phyloP scores from a whole-genome alignment of 2,113 vertebrate genomes.

The Antechinus flavipes region DNA sequence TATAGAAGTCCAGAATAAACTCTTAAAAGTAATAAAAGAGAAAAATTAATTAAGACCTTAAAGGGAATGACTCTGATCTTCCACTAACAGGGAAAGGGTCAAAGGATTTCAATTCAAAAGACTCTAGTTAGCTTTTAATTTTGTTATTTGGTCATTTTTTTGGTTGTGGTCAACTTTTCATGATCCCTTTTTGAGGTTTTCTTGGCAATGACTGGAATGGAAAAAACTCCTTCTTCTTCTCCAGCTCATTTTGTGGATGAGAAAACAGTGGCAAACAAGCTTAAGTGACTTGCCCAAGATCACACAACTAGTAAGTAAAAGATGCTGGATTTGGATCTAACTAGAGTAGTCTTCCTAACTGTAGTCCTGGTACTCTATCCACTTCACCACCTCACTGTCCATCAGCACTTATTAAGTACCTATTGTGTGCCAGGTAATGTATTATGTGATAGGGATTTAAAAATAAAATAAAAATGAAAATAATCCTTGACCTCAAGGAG shows the following conservation, averaged over 20 bases:
- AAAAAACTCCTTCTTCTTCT: not conserved
- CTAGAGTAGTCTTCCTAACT: not conserved
- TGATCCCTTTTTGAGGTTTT: not conserved
- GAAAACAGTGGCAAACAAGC: not conserved
- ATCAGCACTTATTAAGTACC: not conserved
- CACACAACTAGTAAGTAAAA: not conserved
- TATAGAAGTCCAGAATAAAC: constrained; percentile 65
- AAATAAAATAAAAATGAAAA: not conserved
- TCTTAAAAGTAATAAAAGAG: constrained; percentile 63
- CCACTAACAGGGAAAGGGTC: constrained; percentile 29
- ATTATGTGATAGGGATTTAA: not conserved
- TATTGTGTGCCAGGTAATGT: not conserved
- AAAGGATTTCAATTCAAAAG: not conserved
- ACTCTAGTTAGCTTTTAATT: not conserved
- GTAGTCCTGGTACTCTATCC: not conserved
- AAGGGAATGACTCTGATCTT: constrained; percentile 51
- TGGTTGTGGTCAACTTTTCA: not conserved
- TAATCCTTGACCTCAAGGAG: not conserved
- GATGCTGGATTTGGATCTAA: not conserved
- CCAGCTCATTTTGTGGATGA: not conserved
- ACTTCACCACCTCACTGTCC: not conserved
- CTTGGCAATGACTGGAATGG: not conserved
- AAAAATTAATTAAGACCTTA: constrained; percentile 49
- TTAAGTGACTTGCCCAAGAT: not conserved
- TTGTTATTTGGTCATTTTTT: not conserved